A percentile compares a stretch with the other conserved stretches of the same genome.
phyloP scores from a whole-genome alignment of 2,797 vertebrate genomes.

The Eremophila alpestris region DNA sequence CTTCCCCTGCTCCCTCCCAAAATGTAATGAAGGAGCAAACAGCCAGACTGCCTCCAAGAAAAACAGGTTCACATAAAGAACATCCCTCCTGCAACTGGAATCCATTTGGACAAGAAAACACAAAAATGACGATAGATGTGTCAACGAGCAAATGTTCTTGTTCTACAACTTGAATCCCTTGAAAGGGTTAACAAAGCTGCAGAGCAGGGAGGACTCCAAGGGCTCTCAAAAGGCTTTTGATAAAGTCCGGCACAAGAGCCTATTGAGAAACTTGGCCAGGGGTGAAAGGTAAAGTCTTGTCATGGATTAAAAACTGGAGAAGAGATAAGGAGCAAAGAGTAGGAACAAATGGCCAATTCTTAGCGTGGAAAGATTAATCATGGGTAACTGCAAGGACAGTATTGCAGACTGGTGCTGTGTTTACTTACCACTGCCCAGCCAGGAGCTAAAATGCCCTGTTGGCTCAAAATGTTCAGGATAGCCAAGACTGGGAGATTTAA shows the following conservation, averaged over 20 bases:
- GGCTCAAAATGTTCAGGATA: background rate
- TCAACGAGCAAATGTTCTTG: background rate
- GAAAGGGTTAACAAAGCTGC: conserved; percentile 39
- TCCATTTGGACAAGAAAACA: conserved; percentile 2
- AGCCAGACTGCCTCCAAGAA: background rate
- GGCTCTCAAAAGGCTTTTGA: conserved; percentile 65
- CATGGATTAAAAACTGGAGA: conserved; percentile 57
- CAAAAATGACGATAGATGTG: background rate
- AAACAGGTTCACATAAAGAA: background rate
- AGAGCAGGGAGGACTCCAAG: background rate
- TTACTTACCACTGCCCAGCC: background rate
- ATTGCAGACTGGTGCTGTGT: background rate
- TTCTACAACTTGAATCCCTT: background rate
- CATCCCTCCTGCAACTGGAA: background rate
- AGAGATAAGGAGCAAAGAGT: conserved; percentile 60
- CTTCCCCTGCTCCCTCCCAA: background rate
- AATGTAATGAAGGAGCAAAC: background rate
- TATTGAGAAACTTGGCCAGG: conserved; percentile 67
- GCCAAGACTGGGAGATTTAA: background rate
- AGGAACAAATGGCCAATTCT: conserved; percentile 58
- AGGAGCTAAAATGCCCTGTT: background rate
- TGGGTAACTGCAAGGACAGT: background rate
- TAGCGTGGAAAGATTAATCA: background rate
- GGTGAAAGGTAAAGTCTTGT: conserved; percentile 69
- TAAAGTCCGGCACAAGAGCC: conserved; percentile 57